phyloP scores from a whole-genome alignment of 2,888 invertebrate species.

The Ormyrus labotus region DNA sequence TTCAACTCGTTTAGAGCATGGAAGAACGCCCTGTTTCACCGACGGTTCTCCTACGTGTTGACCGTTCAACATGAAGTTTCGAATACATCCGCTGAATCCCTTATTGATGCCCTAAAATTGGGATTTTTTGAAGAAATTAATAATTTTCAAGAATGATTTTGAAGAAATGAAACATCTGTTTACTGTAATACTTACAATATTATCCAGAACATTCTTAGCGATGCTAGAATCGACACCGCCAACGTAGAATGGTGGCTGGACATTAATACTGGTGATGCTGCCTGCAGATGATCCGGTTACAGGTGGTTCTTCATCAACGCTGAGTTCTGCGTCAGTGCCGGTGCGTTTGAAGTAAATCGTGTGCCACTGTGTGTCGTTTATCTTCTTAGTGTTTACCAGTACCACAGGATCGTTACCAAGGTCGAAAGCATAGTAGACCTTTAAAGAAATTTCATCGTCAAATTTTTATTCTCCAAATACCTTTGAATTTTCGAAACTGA shows the following conservation, averaged over 20 bases:
- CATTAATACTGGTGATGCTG: constrained; percentile 78
- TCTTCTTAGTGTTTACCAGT: constrained; percentile 78
- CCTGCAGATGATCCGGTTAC: constrained; percentile 78
- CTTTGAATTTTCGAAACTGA: background rate
- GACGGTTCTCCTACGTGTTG: constrained; percentile 81
- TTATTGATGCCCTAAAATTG: constrained; percentile 78
- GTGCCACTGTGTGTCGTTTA: constrained; percentile 90
- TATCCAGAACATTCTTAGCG: constrained; percentile 72
- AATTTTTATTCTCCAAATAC: background rate
- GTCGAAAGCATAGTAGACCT: constrained; percentile 84
- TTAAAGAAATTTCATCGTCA: background rate
- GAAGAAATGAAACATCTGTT: constrained; percentile 3
- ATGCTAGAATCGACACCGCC: constrained; percentile 82
- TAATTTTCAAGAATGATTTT: constrained; percentile 25
- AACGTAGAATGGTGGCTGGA: constrained; percentile 85
- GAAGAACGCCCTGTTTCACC: constrained; percentile 81
- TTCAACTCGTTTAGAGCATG: constrained; percentile 88
- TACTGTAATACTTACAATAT: constrained; percentile 63
- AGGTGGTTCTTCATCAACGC: constrained; percentile 80
- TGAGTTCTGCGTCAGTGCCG: constrained; percentile 81
- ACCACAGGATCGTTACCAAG: constrained; percentile 82
- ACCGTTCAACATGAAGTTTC: constrained; percentile 85
- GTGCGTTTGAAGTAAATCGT: constrained; percentile 82
- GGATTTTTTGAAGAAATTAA: constrained; percentile 29
- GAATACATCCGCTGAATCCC: constrained; percentile 90